phyloP scores from a whole-genome alignment of 1,140 invertebrate species.

The Apis florea region DNA sequence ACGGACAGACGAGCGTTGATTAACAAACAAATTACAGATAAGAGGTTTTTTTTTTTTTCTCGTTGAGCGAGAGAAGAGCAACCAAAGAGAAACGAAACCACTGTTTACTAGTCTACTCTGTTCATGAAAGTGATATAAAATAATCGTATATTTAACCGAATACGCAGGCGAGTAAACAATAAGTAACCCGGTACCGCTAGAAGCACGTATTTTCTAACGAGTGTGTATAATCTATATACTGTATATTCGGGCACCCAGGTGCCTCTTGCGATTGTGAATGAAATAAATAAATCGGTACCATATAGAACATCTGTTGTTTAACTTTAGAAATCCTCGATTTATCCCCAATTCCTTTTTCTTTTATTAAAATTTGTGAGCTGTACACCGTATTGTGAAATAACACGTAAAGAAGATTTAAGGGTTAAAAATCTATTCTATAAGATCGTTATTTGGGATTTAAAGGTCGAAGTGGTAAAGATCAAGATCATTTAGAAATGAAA shows the following conservation, averaged over 20 bases:
- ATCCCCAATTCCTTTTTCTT: neutral
- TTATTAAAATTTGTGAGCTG: too few species aligned
- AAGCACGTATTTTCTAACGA: conserved; percentile 70
- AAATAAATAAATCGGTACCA: conserved; percentile 65
- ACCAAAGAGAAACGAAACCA: conserved; percentile 23
- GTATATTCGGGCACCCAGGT: conserved; percentile 59
- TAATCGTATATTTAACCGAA: conserved; percentile 45
- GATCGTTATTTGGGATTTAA: too few species aligned
- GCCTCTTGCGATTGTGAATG: conserved; percentile 66
- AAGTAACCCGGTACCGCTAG: conserved; percentile 45
- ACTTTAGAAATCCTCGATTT: neutral
- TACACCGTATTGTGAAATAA: too few species aligned
- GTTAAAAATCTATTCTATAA: too few species aligned
- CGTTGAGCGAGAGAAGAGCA: too few species aligned
- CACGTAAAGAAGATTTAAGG: too few species aligned
- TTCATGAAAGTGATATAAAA: conserved; percentile 54
- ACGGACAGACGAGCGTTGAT: neutral
- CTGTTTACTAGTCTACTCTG: conserved; percentile 64
- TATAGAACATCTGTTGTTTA: neutral
- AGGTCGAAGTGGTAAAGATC: too few species aligned
- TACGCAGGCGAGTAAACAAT: conserved; percentile 41
- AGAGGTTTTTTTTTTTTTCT: too few species aligned
- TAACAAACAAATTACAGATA: neutral
- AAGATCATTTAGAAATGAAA: too few species aligned
- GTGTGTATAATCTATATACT: conserved; percentile 68